Evolutionary conservation across 2,113 vertebrate genomes (phyloP).

Genomic region (Ptyas mucosa): DNA sequence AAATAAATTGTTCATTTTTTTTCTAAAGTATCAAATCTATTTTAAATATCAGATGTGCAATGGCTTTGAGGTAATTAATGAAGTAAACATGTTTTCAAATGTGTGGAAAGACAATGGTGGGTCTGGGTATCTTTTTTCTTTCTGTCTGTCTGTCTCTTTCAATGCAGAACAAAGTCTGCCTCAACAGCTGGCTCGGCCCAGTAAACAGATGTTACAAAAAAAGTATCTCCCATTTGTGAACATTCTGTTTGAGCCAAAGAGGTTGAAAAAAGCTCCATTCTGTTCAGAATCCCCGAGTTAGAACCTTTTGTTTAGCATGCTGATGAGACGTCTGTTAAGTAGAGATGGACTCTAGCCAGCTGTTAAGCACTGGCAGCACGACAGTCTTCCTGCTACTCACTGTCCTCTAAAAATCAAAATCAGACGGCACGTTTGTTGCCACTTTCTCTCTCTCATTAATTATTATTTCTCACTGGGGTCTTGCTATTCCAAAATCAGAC

Average conservation of each 20-base stretch:
- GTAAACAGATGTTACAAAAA: slow-evolving; percentile 8
- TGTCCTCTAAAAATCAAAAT: background rate
- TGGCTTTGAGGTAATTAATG: background rate
- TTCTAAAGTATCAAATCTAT: background rate
- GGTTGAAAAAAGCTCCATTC: background rate
- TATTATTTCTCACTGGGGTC: background rate
- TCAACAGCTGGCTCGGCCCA: slow-evolving; percentile 16
- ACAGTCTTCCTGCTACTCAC: background rate
- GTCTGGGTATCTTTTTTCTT: background rate
- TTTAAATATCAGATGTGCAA: background rate
- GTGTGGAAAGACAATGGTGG: background rate
- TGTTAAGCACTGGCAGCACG: background rate
- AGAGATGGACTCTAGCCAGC: slow-evolving; percentile 4
- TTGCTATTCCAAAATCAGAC: background rate
- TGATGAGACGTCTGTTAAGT: background rate
- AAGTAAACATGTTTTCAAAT: background rate
- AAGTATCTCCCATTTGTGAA: background rate
- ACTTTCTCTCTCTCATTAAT: background rate
- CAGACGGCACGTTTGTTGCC: background rate
- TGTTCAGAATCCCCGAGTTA: background rate
- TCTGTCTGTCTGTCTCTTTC: background rate
- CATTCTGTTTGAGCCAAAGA: slow-evolving; percentile 11
- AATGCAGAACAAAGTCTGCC: background rate
- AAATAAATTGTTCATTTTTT: background rate
- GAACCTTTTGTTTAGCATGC: background rate